These are phyloP conservation scores for Trichonephila clavipes DNA, from an alignment of 1,140 invertebrate species.

Conservation along the genomic window DNA sequence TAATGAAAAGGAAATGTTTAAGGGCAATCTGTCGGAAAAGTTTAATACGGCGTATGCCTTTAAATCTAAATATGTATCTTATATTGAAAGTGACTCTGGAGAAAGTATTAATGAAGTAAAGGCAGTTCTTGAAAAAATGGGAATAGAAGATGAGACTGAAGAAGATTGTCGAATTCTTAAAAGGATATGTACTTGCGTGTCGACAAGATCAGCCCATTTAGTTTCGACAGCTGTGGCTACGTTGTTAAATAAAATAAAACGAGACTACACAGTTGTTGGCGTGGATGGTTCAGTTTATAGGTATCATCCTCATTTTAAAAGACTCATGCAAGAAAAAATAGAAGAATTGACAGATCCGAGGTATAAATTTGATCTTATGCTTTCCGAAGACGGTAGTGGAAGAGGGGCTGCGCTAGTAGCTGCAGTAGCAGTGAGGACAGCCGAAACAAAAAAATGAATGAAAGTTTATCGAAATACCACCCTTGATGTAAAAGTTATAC, in stretches of 20 bases:
- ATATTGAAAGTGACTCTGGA: constrained; percentile 89
- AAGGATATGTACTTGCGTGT: constrained; percentile 95
- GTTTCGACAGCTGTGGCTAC: constrained; percentile 87
- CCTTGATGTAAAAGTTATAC: no score
- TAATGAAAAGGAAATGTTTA: constrained; percentile 88
- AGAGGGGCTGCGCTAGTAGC: constrained; percentile 98
- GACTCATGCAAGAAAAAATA: constrained; percentile 96
- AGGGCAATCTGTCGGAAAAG: constrained; percentile 85
- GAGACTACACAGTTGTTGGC: constrained; percentile 94
- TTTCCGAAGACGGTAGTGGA: constrained; percentile 98
- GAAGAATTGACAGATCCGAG: constrained; percentile 86
- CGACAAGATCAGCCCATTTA: constrained; percentile 93
- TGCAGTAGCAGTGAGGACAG: constrained; percentile 88
- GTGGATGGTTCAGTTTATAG: constrained; percentile 99
- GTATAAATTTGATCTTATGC: constrained; percentile 94
- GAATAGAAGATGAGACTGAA: constrained; percentile 85
- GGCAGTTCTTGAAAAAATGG: constrained; percentile 83
- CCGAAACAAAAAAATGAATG: neutral
- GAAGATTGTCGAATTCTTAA: constrained; percentile 93
- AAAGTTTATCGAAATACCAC: neutral
- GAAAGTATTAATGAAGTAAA: neutral
- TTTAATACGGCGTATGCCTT: constrained; percentile 79
- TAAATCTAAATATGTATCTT: constrained; percentile 96
- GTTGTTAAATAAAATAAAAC: constrained; percentile 87
- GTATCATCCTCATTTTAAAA: constrained; percentile 98